Evolutionary conservation across 2,113 vertebrate species (phyloP).

Genomic region (Pseudois nayaur): DNA sequence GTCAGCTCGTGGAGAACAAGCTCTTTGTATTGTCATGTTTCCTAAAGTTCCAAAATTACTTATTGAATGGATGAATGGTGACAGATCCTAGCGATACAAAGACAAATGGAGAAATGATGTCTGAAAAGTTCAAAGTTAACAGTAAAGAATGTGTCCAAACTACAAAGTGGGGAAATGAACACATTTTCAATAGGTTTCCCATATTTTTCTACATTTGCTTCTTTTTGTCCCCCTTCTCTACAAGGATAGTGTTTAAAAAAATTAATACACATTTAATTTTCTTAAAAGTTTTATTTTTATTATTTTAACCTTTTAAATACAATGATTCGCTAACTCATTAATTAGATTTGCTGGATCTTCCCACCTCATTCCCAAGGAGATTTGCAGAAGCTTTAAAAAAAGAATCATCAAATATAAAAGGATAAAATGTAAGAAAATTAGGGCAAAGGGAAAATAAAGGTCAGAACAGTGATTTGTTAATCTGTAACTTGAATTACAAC

Average conservation of each 20-base stretch:
- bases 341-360: neutral
- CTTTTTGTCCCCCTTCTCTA: neutral
- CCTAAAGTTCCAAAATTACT: neutral
- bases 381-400: neutral
- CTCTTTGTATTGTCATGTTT: neutral
- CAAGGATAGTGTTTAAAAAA: neutral
- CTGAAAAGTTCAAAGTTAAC: neutral
- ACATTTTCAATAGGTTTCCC: neutral
- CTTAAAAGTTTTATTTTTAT: neutral
- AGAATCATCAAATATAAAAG: neutral
- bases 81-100: neutral
- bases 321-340: neutral
- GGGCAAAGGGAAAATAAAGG: slow-evolving; percentile 11
- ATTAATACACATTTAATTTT: neutral
- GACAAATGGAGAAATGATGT: neutral
- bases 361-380: neutral
- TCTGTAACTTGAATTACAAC: slow-evolving; percentile 34
- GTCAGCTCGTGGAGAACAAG: neutral
- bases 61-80: neutral
- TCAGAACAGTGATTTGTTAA: neutral
- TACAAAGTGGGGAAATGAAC: neutral
- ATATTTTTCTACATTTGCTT: neutral
- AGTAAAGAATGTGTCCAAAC: neutral
- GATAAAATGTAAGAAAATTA: neutral
- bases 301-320: neutral